Evolutionary conservation across 2,797 vertebrate genomes (phyloP).

Genomic region (Cercopithecus mitis): DNA sequence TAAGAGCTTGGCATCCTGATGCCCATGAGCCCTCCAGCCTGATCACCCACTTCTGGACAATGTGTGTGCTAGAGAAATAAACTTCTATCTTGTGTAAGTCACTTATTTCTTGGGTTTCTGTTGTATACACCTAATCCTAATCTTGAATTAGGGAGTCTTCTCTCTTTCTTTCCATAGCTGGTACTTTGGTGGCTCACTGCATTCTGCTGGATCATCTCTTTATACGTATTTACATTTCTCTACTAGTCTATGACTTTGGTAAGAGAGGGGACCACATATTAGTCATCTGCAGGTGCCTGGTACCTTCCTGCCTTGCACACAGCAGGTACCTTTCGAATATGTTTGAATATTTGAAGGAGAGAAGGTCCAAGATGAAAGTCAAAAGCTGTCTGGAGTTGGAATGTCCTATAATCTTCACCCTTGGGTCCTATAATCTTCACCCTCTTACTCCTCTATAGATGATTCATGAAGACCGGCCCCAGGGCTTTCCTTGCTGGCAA

Average conservation of each 20-base stretch:
- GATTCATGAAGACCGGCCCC: background rate
- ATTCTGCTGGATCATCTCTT: background rate
- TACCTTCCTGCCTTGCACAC: background rate
- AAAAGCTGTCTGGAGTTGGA: background rate
- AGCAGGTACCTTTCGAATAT: background rate
- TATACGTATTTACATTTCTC: background rate
- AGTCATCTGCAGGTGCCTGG: background rate
- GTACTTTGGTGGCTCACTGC: background rate
- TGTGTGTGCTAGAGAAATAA: background rate
- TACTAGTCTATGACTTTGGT: background rate
- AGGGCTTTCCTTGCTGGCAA: background rate
- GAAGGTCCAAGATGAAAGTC: background rate
- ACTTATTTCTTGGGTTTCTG: background rate
- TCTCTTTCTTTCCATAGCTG: background rate
- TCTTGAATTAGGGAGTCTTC: background rate
- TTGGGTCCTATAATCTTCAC: background rate
- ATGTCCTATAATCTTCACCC: background rate
- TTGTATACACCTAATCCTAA: background rate
- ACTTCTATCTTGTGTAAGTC: background rate
- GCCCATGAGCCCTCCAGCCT: background rate
- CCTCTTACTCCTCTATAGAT: background rate
- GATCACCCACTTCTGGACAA: background rate
- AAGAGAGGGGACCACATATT: background rate
- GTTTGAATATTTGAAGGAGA: constrained; percentile 17
- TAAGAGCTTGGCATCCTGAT: background rate